Percentiles rank a stretch among this genome's conserved stretches.
These are phyloP conservation scores for Epiperipatus broadwayi DNA, from an alignment of 2,888 invertebrate genomes.

Conservation along the genomic window DNA sequence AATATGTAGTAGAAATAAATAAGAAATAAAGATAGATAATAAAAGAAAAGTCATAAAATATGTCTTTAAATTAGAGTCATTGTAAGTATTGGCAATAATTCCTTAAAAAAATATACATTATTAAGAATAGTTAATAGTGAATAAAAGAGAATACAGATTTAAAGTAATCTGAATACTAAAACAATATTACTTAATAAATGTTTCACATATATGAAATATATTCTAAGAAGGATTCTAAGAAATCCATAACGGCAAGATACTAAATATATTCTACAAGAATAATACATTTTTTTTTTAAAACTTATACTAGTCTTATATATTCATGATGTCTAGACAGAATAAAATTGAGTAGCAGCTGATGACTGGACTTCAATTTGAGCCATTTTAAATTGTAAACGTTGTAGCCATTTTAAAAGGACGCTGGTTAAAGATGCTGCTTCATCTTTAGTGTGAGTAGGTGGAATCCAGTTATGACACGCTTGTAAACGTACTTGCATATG, in stretches of 20 bases:
- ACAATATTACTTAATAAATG: too few species aligned
- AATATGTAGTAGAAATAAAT: too few species aligned
- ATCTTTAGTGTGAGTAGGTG: constrained; percentile 30
- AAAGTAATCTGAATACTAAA: too few species aligned
- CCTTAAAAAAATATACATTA: too few species aligned
- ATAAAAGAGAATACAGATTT: too few species aligned
- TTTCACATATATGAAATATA: too few species aligned
- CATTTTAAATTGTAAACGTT: constrained; percentile 88
- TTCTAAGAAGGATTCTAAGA: neutral
- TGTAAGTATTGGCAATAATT: too few species aligned
- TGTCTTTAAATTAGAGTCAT: too few species aligned
- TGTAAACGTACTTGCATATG: constrained; percentile 69
- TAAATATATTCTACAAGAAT: neutral
- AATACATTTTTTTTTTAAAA: neutral
- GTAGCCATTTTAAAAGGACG: constrained; percentile 50
- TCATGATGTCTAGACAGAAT: constrained; percentile 29
- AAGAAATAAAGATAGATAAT: too few species aligned
- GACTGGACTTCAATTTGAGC: constrained; percentile 88
- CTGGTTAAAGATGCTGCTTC: constrained; percentile 23
- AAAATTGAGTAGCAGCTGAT: constrained; percentile 75
- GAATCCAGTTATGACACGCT: constrained; percentile 63
- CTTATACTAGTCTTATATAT: neutral
- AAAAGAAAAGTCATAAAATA: too few species aligned
- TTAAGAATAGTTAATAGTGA: too few species aligned
- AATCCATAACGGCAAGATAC: neutral